Conservation (phyloP, 2,113 vertebrate species). For the Arizona elegans region DNA sequence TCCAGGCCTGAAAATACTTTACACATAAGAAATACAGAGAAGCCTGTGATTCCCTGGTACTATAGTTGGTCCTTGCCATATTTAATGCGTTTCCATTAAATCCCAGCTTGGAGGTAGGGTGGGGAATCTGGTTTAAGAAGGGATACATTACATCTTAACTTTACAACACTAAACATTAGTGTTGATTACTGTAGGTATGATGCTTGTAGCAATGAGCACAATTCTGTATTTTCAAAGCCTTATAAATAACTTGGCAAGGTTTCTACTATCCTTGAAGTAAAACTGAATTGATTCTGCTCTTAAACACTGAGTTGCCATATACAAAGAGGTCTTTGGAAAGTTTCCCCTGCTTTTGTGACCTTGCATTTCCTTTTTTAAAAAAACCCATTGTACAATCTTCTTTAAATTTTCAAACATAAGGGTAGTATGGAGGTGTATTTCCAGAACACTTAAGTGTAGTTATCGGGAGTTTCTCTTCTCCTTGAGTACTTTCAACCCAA, state of each 20-base stretch:
- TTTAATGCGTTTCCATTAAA: background rate
- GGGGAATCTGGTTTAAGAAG: background rate
- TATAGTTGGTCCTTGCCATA: background rate
- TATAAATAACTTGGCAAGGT: background rate
- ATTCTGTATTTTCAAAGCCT: background rate
- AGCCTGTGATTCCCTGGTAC: background rate
- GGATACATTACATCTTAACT: background rate
- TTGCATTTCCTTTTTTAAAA: background rate
- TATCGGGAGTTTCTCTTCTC: background rate
- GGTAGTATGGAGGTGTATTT: background rate
- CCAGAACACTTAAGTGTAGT: background rate
- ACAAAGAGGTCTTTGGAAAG: background rate
- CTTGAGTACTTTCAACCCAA: background rate
- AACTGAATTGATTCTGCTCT: background rate
- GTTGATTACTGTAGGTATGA: background rate
- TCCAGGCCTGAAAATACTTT: background rate
- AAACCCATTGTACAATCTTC: background rate
- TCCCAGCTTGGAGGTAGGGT: background rate
- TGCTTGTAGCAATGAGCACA: background rate
- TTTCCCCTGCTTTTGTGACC: background rate
- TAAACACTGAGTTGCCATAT: background rate
- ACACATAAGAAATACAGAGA: background rate
- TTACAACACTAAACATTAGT: no score
- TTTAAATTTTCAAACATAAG: background rate
- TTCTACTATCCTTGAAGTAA: background rate